Evolutionary conservation across 2,113 vertebrate species (phyloP).

Genomic region (Pedetes capensis): DNA sequence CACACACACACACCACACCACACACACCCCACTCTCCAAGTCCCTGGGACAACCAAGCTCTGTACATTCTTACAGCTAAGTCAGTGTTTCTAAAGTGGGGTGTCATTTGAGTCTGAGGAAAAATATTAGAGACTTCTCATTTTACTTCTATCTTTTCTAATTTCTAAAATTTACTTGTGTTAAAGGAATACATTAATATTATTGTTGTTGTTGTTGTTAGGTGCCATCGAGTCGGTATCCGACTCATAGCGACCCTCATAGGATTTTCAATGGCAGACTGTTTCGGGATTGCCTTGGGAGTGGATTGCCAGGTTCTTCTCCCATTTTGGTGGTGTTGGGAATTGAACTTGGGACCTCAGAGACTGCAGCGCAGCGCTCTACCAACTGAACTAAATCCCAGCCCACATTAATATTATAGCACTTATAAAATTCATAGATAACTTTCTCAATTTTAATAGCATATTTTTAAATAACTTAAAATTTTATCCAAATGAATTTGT

Average conservation of each 20-base stretch:
- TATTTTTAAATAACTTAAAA: background rate
- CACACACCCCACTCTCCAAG: background rate
- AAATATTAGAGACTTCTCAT: background rate
- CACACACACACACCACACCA: too few relatives aligned
- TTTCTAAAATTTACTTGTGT: slow-evolving; percentile 7
- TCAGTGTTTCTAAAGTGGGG: background rate
- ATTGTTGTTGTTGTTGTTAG: too few relatives aligned
- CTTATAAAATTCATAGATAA: background rate
- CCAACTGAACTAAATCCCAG: too few relatives aligned
- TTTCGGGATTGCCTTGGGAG: too few relatives aligned
- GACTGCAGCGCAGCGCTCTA: too few relatives aligned
- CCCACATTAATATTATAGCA: background rate
- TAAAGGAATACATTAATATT: background rate
- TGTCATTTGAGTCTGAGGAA: background rate
- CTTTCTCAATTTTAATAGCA: background rate
- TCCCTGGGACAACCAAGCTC: background rate
- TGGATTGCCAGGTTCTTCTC: too few relatives aligned
- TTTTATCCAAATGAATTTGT: background rate
- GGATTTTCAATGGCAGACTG: too few relatives aligned
- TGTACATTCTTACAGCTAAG: background rate
- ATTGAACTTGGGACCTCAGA: too few relatives aligned
- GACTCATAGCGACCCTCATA: too few relatives aligned
- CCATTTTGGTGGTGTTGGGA: too few relatives aligned
- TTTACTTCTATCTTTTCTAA: background rate
- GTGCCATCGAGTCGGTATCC: too few relatives aligned